Conservation (phyloP, 1,140 invertebrate species). For the Bombus balteatus region DNA sequence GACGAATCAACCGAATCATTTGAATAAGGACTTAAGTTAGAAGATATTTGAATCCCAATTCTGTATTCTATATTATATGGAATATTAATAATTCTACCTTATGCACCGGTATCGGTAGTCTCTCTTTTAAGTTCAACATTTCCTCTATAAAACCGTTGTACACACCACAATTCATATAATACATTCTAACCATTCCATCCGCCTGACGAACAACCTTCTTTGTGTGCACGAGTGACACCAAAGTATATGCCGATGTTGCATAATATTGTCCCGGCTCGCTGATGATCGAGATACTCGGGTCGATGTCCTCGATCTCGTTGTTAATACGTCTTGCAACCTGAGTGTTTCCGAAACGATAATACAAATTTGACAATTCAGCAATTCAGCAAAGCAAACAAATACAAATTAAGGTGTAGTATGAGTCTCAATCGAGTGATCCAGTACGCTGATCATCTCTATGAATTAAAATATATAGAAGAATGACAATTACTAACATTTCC, state of each 20-base stretch:
- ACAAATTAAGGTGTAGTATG: no score
- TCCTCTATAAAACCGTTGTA: conserved; percentile 88
- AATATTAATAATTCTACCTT: conserved; percentile 6
- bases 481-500: no score
- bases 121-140: conserved; percentile 64
- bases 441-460: fast-evolving
- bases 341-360: conserved; percentile 68
- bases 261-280: conserved; percentile 90
- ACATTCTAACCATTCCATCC: conserved; percentile 80
- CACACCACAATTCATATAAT: conserved; percentile 88
- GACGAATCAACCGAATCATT: no score
- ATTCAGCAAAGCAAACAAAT: not conserved
- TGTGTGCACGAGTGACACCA: conserved; percentile 86
- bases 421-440: no score
- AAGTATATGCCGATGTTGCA: conserved; percentile 86
- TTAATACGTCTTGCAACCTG: conserved; percentile 83
- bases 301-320: conserved; percentile 84
- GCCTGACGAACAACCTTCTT: conserved; percentile 82
- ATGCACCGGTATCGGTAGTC: conserved; percentile 78
- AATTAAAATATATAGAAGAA: no score
- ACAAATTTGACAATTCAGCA: not conserved
- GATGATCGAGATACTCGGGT: conserved; percentile 86
- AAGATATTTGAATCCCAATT: no score
- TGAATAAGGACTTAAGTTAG: no score
- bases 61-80: not conserved